These are phyloP conservation scores for Equus quagga DNA, from an alignment of 2,113 vertebrate species.

Conservation along the genomic window DNA sequence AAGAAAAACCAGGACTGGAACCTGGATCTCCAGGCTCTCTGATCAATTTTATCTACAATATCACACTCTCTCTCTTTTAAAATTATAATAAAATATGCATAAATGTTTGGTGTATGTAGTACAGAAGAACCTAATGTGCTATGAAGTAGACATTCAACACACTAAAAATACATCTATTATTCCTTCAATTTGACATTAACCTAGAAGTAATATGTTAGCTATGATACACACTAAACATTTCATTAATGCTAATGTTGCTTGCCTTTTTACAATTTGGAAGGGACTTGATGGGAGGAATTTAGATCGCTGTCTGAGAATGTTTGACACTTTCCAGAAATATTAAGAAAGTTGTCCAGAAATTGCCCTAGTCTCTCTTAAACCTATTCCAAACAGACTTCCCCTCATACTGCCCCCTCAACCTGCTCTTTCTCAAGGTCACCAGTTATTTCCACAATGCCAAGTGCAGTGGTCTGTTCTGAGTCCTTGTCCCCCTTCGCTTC, in stretches of 20 bases:
- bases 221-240: slow-evolving; percentile 19
- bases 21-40: background rate
- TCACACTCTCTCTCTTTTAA: slow-evolving; percentile 45
- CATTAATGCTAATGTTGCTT: slow-evolving; percentile 21
- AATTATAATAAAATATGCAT: slow-evolving; percentile 52
- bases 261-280: slow-evolving; percentile 37
- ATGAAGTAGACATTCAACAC: slow-evolving; percentile 5
- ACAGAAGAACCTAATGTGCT: background rate
- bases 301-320: background rate
- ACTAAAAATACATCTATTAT: slow-evolving; percentile 23
- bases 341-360: slow-evolving; percentile 34
- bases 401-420: background rate
- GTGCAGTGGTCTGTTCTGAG: background rate
- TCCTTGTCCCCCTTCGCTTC: background rate
- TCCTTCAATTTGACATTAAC: slow-evolving; percentile 21
- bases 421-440: background rate
- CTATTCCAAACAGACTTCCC: background rate
- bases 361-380: background rate
- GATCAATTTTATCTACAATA: background rate
- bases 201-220: slow-evolving; percentile 14
- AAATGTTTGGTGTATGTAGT: slow-evolving; percentile 48
- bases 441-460: background rate
- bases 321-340: slow-evolving; percentile 25
- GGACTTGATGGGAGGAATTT: slow-evolving; percentile 33
- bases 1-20: background rate